These are phyloP conservation scores for Eidolon helvum DNA, from an alignment of 2,113 vertebrate species.

Conservation along the genomic window DNA sequence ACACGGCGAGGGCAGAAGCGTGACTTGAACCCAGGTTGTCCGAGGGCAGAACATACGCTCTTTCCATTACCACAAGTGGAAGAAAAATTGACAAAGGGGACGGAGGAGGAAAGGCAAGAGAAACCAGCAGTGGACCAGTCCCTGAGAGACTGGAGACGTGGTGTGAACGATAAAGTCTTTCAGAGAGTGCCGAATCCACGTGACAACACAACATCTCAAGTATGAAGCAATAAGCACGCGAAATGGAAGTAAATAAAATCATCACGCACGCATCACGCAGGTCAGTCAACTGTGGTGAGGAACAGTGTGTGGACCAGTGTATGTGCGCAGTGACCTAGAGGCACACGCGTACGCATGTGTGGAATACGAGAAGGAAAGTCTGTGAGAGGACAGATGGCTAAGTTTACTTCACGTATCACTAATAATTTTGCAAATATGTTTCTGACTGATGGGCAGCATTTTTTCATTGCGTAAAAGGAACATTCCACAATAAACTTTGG, in stretches of 20 bases:
- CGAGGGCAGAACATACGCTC: background rate
- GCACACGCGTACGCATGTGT: background rate
- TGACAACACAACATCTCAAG: background rate
- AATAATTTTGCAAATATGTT: constrained; percentile 10
- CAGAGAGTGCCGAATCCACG: too few relatives aligned
- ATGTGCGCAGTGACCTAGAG: background rate
- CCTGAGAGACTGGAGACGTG: too few relatives aligned
- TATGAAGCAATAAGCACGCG: background rate
- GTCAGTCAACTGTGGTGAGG: background rate
- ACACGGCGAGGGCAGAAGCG: background rate
- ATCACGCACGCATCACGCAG: background rate
- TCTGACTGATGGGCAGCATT: constrained; percentile 18
- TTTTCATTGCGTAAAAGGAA: constrained; percentile 35
- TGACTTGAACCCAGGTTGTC: background rate
- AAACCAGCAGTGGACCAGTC: background rate
- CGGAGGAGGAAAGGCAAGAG: background rate
- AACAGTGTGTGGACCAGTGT: background rate
- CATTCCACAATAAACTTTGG: constrained; percentile 46
- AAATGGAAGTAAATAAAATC: background rate
- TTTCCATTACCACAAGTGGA: background rate
- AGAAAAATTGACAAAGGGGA: background rate
- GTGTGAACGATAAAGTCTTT: too few relatives aligned
- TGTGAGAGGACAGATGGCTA: background rate
- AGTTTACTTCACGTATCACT: background rate
- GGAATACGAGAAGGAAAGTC: background rate